These are phyloP conservation scores for Neomonachus schauinslandi DNA, from an alignment of 2,113 vertebrate genomes.

Conservation along the genomic window DNA sequence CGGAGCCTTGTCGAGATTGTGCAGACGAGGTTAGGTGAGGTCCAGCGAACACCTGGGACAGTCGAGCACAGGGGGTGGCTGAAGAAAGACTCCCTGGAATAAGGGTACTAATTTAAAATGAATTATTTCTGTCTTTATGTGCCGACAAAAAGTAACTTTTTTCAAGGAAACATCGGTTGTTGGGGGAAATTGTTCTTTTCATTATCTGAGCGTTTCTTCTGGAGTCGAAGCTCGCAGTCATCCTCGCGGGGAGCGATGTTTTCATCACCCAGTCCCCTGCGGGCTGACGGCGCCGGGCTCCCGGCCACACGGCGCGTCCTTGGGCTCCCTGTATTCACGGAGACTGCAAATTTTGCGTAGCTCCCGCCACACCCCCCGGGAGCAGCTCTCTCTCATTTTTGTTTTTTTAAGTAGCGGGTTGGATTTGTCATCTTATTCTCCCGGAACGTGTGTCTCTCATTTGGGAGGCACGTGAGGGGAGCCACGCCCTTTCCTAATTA, in stretches of 20 bases:
- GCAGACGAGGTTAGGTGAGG: not conserved
- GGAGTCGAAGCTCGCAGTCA: fast-evolving
- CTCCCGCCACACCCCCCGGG: not conserved
- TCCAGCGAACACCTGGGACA: not conserved
- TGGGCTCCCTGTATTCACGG: not conserved
- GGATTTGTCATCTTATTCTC: not conserved
- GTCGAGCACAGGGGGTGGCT: not conserved
- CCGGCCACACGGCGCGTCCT: fast-evolving
- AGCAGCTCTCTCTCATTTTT: not conserved
- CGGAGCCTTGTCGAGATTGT: not conserved
- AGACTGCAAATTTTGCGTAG: not conserved
- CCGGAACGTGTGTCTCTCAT: not conserved
- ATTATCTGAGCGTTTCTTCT: fast-evolving
- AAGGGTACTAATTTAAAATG: not conserved
- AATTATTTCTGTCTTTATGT: not conserved
- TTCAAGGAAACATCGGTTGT: not conserved
- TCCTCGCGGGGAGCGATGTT: fast-evolving
- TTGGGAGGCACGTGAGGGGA: not conserved
- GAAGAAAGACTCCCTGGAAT: not conserved
- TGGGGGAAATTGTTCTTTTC: not conserved
- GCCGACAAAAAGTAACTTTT: not conserved
- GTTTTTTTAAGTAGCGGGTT: not conserved
- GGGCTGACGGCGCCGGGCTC: fast-evolving
- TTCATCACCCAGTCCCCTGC: fast-evolving
- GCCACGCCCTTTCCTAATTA: fast-evolving